Evolutionary conservation across 2,113 vertebrate species (phyloP), one percentile per base, ranked within the genome.

Genomic region (Tympanuchus pallidicinctus): DNA sequence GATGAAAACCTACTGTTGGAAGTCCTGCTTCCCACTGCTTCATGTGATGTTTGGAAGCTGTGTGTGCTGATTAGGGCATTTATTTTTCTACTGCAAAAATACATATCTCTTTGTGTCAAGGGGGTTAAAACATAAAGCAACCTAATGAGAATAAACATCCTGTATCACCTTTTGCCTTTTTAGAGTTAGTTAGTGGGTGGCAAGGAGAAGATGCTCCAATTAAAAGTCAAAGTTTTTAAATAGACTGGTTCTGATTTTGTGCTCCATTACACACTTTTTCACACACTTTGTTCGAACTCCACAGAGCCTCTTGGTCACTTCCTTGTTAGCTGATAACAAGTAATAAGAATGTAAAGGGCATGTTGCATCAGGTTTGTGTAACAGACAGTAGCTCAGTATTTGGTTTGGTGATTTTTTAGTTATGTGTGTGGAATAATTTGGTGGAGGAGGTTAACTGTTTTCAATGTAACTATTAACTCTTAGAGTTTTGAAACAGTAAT

Each of bases 181-280:
- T 24, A 69, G 57, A 30, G 30, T 81, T 73, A 94, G 20, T 70
- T 75, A 38, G 7, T 2, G 8, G 2, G 0, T n/a, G 17, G 15
- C 1, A 1, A 2, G 6, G 4, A 4, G 15, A 63, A 57, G 70
- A 61, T 36, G 25, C 15, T 82, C 69, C 54, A 66, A 19, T 13
- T n/a, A 22, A 20, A 88, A 89, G 45, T 84, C 30, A 85, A 66
- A 87, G 36, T 25, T 94, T 75, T 93, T 75, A 80, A 76, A 72
- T 78, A 56, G 0, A 0, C 21, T 34, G 18, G 14, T 85, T 52
- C 36, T 60, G 36, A 63, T 92, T 93, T 60, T 83, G 22, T 67
- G 72, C 75, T 81, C 50, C 56, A 19, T 91, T 77, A 86, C 64
- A 30, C 38, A 30, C 54, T 85, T 94, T 91, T 91, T 83, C 65